phyloP scores from a whole-genome alignment of 2,113 vertebrate genomes.

The Argyrosomus japonicus region DNA sequence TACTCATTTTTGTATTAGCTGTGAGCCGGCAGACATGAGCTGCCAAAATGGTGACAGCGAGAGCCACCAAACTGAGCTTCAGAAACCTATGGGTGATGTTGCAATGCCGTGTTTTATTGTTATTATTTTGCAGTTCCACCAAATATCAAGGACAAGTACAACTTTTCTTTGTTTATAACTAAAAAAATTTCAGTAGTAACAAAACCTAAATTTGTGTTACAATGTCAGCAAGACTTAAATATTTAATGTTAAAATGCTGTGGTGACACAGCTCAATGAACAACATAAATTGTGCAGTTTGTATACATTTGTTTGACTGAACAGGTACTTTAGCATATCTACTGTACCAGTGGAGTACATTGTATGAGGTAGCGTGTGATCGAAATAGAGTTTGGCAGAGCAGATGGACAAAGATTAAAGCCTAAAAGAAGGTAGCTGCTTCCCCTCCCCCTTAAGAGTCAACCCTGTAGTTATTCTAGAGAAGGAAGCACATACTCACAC shows the following conservation, averaged over 20 bases:
- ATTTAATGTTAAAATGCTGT: not conserved
- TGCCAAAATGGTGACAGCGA: too few species aligned
- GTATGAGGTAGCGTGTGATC: conserved; percentile 5
- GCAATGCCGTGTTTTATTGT: too few species aligned
- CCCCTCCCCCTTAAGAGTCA: conserved; percentile 3
- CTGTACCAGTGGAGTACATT: not conserved
- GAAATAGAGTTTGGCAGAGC: conserved; percentile 39
- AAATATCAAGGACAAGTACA: too few species aligned
- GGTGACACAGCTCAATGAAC: not conserved
- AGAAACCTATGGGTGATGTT: too few species aligned
- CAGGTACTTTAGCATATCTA: not conserved
- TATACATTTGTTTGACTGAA: not conserved
- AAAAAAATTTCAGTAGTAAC: too few species aligned
- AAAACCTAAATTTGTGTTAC: too few species aligned
- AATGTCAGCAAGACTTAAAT: too few species aligned
- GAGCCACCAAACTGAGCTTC: too few species aligned
- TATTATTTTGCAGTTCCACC: too few species aligned
- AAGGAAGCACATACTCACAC: not conserved
- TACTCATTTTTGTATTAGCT: too few species aligned
- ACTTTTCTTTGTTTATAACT: too few species aligned
- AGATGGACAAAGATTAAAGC: conserved; percentile 60
- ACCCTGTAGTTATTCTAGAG: conserved; percentile 14
- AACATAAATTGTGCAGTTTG: not conserved
- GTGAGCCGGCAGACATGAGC: too few species aligned
- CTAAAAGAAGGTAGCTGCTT: conserved; percentile 22